Evolutionary conservation across 2,888 invertebrate genomes (phyloP).

Genomic region (Apoda limacodes): DNA sequence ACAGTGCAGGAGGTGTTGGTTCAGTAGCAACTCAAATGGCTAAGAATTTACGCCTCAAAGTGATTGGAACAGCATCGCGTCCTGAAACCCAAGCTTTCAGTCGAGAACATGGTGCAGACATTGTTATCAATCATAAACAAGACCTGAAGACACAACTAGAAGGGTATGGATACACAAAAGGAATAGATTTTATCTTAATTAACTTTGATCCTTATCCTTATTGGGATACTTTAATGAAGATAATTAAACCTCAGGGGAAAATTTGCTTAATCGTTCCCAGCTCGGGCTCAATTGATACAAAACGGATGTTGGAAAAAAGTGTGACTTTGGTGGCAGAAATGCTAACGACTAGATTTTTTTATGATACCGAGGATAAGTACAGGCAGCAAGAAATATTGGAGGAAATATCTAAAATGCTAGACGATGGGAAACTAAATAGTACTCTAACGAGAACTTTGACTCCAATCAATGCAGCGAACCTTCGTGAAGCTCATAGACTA

Average conservation of each 20-base stretch:
- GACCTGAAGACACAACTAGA: conserved; percentile 41
- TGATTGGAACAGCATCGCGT: conserved; percentile 54
- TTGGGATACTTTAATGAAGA: conserved; percentile 46
- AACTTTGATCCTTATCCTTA: conserved; percentile 56
- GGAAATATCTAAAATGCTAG: conserved; percentile 40
- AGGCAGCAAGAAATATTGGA: conserved; percentile 42
- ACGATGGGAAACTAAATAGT: conserved; percentile 35
- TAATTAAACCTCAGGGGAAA: conserved; percentile 48
- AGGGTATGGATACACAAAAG: conserved; percentile 34
- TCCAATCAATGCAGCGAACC: conserved; percentile 50
- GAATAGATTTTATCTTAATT: conserved; percentile 49
- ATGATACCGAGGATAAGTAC: conserved; percentile 44
- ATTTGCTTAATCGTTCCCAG: conserved; percentile 54
- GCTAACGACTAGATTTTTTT: conserved; percentile 49
- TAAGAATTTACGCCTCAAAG: conserved; percentile 42
- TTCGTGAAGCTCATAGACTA: conserved; percentile 45
- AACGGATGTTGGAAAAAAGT: conserved; percentile 47
- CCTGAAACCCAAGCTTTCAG: conserved; percentile 40
- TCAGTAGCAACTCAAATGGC: conserved; percentile 50
- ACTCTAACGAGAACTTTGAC: conserved; percentile 43
- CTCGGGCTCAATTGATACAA: conserved; percentile 40
- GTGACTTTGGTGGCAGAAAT: conserved; percentile 46
- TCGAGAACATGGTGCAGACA: conserved; percentile 35
- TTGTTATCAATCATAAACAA: conserved; percentile 44
- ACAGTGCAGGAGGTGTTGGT: conserved; percentile 57